Evolutionary conservation across 2,113 vertebrate genomes (phyloP).

Genomic region (Puffinus mauretanicus): DNA sequence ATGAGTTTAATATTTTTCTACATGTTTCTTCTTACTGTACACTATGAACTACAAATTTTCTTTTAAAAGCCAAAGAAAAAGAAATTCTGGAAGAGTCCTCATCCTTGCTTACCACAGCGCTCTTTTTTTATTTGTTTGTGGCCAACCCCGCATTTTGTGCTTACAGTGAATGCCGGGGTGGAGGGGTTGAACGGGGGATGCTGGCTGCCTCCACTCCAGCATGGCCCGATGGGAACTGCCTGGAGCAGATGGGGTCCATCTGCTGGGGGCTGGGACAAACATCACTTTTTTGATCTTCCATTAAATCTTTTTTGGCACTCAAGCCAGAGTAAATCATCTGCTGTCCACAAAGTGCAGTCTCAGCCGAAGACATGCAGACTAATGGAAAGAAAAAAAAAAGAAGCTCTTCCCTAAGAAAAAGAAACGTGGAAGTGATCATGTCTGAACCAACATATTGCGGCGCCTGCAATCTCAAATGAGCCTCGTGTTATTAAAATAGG

Average conservation of each 20-base stretch:
- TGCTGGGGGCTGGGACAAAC: neutral
- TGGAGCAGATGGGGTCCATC: neutral
- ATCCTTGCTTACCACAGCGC: neutral
- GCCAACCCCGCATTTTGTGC: neutral
- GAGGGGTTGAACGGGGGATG: rapidly evolving
- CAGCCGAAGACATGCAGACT: neutral
- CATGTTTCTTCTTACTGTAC: neutral
- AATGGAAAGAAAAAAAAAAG: neutral
- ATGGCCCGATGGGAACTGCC: neutral
- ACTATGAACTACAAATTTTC: neutral
- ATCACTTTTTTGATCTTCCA: neutral
- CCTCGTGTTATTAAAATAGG: neutral
- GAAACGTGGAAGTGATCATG: neutral
- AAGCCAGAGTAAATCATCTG: neutral
- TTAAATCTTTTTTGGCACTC: neutral
- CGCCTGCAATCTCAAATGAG: neutral
- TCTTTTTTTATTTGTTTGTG: neutral
- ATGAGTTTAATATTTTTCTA: neutral
- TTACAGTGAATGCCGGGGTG: neutral
- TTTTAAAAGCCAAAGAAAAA: neutral
- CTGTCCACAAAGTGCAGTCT: neutral
- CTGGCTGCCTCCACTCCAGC: neutral
- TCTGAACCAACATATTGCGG: neutral
- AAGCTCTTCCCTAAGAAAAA: neutral
- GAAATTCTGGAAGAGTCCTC: neutral